A percentile compares a stretch with the other conserved stretches of the same genome.
phyloP scores from a whole-genome alignment of 2,888 invertebrate species.

The Eledona agricola region DNA sequence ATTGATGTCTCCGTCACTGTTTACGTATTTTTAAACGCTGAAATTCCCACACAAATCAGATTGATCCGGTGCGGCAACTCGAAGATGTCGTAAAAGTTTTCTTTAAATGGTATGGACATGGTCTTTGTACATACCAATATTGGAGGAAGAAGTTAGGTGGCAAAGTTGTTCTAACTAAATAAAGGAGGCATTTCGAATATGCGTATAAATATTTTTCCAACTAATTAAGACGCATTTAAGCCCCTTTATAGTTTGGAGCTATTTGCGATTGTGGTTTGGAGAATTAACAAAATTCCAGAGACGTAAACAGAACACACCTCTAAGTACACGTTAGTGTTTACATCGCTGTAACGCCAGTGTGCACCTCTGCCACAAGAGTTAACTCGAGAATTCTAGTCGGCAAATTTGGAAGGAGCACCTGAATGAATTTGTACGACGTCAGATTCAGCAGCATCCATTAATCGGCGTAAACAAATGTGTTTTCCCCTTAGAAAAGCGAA shows the following conservation, averaged over 20 bases:
- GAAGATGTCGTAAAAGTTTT: too few relatives aligned
- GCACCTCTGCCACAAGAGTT: slow-evolving; percentile 10
- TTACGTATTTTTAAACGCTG: too few relatives aligned
- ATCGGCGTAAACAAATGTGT: slow-evolving; percentile 10
- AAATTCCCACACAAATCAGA: too few relatives aligned
- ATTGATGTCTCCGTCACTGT: too few relatives aligned
- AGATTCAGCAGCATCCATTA: slow-evolving; percentile 20
- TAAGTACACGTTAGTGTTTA: slow-evolving; percentile 21
- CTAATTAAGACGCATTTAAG: slow-evolving; percentile 27
- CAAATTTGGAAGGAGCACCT: slow-evolving; percentile 7
- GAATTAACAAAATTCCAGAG: slow-evolving; percentile 21
- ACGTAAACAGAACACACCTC: slow-evolving; percentile 25
- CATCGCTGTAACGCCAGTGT: slow-evolving; percentile 10
- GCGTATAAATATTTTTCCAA: slow-evolving; percentile 20
- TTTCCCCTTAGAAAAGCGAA: slow-evolving; percentile 11
- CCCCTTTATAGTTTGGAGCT: slow-evolving; percentile 18
- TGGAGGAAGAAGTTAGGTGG: too few relatives aligned
- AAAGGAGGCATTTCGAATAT: slow-evolving; percentile 22
- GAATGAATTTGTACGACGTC: slow-evolving; percentile 8
- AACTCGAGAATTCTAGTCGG: slow-evolving; percentile 10
- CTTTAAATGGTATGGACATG: too few relatives aligned
- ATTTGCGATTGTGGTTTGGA: slow-evolving; percentile 20
- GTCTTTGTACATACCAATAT: too few relatives aligned
- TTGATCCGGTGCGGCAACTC: too few relatives aligned
- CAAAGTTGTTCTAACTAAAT: slow-evolving; percentile 23